Conservation (phyloP, 2,113 vertebrate species). For the Numida meleagris region DNA sequence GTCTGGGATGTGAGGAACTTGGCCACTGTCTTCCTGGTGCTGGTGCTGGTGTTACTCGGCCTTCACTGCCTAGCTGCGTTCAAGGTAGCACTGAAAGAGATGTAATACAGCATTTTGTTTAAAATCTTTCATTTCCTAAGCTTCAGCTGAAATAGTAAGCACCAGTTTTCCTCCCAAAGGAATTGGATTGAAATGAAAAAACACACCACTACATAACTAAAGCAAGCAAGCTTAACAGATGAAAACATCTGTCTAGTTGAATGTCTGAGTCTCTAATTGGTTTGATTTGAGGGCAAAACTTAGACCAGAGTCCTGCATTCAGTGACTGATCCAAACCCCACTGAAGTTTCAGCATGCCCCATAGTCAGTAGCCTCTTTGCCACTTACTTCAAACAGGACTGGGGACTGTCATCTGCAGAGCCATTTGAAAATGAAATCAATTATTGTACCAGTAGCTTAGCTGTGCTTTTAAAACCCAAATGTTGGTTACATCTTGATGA, state of each 20-base stretch:
- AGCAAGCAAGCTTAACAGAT: background rate
- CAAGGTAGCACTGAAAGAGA: slow-evolving; percentile 79
- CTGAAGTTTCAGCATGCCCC: slow-evolving; percentile 15
- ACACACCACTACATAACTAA: background rate
- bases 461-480: background rate
- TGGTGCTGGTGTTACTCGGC: slow-evolving; percentile 80
- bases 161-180: background rate
- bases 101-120: background rate
- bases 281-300: slow-evolving; percentile 31
- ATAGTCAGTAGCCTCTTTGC: slow-evolving; percentile 12
- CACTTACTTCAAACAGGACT: background rate
- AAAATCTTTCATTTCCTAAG: background rate
- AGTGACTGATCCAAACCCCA: background rate
- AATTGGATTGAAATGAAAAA: background rate
- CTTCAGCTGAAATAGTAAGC: background rate
- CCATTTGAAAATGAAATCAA: background rate
- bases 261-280: background rate
- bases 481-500: background rate
- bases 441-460: background rate
- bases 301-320: background rate
- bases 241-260: background rate
- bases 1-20: slow-evolving; percentile 86
- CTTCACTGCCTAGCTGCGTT: slow-evolving; percentile 83
- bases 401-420: background rate
- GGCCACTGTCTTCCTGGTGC: slow-evolving; percentile 81